phyloP scores from a whole-genome alignment of 23 tunicate genomes.

The Halocynthia roretzi region DNA sequence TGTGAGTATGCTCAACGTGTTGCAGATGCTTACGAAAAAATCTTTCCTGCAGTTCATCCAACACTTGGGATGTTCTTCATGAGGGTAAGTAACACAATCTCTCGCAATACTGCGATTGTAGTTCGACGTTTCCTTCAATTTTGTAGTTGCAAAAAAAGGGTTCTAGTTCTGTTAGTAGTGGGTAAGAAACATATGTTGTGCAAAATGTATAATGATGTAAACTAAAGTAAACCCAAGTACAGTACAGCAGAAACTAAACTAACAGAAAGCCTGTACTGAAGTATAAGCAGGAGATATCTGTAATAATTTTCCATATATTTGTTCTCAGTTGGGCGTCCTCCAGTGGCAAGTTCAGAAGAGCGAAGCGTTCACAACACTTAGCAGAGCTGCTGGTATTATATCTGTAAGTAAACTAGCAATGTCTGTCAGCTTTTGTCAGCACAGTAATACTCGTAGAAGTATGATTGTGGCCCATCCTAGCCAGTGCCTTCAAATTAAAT shows the following conservation, averaged over 20 bases:
- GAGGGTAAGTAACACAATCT: conserved; percentile 51
- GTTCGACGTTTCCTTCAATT: no score
- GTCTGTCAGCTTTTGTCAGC: not conserved
- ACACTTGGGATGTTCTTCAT: conserved; percentile 78
- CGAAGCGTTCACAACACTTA: conserved; percentile 51
- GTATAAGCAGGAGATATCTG: not conserved
- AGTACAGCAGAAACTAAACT: no score
- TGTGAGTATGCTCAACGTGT: conserved; percentile 72
- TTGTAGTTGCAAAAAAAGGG: no score
- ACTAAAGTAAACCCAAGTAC: no score
- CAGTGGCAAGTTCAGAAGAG: conserved; percentile 91
- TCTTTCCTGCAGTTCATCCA: conserved; percentile 70
- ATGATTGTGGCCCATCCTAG: not conserved
- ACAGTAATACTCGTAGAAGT: not conserved
- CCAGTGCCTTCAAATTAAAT: not conserved
- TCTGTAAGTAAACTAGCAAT: conserved; percentile 49
- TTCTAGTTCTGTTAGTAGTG: no score
- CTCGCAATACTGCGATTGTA: not conserved
- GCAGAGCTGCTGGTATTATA: conserved; percentile 72
- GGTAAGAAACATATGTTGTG: no score
- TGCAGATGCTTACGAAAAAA: conserved; percentile 71
- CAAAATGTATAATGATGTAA: no score
- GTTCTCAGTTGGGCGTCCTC: conserved; percentile 76
- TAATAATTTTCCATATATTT: not conserved
- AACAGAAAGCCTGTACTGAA: no score